Evolutionary conservation across 2,888 invertebrate genomes (phyloP).

Genomic region (Trichopoda pennipes): DNA sequence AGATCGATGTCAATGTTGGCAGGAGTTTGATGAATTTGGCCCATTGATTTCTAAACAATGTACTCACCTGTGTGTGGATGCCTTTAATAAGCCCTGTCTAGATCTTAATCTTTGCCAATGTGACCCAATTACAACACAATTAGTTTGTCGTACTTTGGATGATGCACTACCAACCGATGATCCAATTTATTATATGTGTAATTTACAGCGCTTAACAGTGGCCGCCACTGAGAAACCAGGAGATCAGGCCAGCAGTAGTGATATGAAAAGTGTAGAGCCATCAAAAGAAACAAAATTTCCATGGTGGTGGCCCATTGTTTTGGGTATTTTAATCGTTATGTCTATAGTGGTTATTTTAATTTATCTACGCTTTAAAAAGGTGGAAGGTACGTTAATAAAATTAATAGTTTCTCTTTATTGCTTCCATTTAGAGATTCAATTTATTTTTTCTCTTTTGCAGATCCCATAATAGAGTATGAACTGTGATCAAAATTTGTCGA

Average conservation of each 20-base stretch:
- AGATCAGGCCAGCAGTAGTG: not conserved
- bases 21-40: conserved; percentile 53
- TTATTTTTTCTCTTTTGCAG: conserved; percentile 13
- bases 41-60: conserved; percentile 63
- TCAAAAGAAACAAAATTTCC: not conserved
- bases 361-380: conserved; percentile 20
- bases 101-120: conserved; percentile 70
- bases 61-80: conserved; percentile 70
- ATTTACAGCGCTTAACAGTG: not conserved
- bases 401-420: not conserved
- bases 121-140: conserved; percentile 35
- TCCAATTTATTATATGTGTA: conserved; percentile 37
- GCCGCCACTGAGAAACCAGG: not conserved
- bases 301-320: conserved; percentile 20
- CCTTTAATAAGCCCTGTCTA: conserved; percentile 72
- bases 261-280: conserved; percentile 20
- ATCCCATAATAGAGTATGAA: conserved; percentile 56
- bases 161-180: conserved; percentile 19
- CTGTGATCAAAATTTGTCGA: conserved; percentile 21
- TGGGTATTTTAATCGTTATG: not conserved
- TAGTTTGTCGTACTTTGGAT: conserved; percentile 64
- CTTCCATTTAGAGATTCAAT: not conserved
- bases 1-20: conserved; percentile 52
- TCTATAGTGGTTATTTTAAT: not conserved
- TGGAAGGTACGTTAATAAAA: conserved; percentile 33